Conservation (phyloP, 2,888 invertebrate species). For the Epinotia bilunana region DNA sequence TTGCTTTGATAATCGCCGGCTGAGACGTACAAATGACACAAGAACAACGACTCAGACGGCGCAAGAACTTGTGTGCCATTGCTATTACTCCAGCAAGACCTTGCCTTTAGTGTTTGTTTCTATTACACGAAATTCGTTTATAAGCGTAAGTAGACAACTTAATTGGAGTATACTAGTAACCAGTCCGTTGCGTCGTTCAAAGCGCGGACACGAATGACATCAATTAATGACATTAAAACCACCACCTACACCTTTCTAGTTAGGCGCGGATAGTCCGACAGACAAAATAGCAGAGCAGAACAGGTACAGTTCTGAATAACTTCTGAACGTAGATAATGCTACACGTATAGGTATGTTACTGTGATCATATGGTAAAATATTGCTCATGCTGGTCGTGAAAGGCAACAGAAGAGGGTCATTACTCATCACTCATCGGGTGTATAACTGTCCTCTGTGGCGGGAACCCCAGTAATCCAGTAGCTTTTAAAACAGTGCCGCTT, state of each 20-base stretch:
- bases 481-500: background rate
- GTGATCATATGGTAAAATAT: too few relatives aligned
- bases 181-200: background rate
- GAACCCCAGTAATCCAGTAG: background rate
- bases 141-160: background rate
- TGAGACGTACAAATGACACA: conserved; percentile 74
- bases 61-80: conserved; percentile 53
- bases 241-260: background rate
- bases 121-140: conserved; percentile 1
- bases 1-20: conserved; percentile 79
- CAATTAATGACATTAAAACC: background rate
- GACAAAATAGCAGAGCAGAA: background rate
- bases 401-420: too few relatives aligned
- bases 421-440: background rate
- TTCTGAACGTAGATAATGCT: too few relatives aligned
- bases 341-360: too few relatives aligned
- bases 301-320: too few relatives aligned
- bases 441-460: background rate
- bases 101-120: conserved; percentile 18
- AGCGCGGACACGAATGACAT: too few relatives aligned
- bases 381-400: too few relatives aligned
- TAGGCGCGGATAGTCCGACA: background rate
- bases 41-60: conserved; percentile 66
- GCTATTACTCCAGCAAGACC: conserved; percentile 29
- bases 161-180: background rate